phyloP scores from a whole-genome alignment of 2,888 invertebrate genomes.

The Rhabditophanes sp. region DNA sequence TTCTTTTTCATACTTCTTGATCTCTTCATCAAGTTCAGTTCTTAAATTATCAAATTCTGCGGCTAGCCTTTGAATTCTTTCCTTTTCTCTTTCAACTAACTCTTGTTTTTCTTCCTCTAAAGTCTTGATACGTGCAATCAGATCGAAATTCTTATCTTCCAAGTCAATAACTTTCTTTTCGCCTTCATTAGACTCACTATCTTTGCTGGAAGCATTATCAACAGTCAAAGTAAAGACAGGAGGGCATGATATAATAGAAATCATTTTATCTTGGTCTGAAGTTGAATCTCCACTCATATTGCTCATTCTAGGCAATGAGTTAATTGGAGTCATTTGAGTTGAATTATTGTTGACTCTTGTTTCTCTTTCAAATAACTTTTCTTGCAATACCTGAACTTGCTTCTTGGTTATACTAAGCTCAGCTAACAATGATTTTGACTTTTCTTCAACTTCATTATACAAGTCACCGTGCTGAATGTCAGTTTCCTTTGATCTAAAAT shows the following conservation, averaged over 20 bases:
- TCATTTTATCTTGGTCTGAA: not conserved
- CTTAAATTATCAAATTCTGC: conserved; percentile 33
- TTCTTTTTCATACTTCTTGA: conserved; percentile 23
- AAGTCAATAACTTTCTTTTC: conserved; percentile 7
- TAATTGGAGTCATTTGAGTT: conserved; percentile 3
- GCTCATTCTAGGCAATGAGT: conserved; percentile 1
- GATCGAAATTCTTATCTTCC: conserved; percentile 7
- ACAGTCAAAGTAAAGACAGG: not conserved
- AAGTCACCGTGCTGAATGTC: conserved; percentile 35
- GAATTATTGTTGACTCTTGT: too few relatives aligned
- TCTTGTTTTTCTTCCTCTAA: conserved; percentile 16
- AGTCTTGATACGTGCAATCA: conserved; percentile 2
- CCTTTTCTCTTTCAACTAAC: conserved; percentile 13
- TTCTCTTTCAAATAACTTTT: conserved; percentile 19
- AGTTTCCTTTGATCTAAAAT: conserved; percentile 17
- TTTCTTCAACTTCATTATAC: conserved; percentile 26
- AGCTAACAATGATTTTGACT: conserved; percentile 21
- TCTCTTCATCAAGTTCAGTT: conserved; percentile 28
- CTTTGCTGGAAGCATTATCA: too few relatives aligned
- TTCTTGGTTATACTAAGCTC: conserved; percentile 26
- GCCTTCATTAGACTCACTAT: conserved; percentile 7
- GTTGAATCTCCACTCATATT: not conserved
- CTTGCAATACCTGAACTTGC: conserved; percentile 35
- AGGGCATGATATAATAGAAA: not conserved
- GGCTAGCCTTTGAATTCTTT: conserved; percentile 23